Evolutionary conservation across 1,140 invertebrate genomes (phyloP).

Genomic region (Euwallacea fornicatus): DNA sequence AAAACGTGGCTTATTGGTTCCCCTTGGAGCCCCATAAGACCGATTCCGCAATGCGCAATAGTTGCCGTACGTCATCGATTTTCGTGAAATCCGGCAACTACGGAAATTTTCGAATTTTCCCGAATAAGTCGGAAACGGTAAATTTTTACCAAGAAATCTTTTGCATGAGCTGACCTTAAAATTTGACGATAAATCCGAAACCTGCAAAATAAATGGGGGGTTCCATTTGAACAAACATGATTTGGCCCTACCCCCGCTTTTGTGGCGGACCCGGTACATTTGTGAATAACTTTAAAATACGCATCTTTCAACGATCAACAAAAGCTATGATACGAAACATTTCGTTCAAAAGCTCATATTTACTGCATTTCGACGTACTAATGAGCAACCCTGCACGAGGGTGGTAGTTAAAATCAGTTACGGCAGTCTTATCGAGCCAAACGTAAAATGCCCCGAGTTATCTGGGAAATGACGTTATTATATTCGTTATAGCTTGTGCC

Average conservation of each 20-base stretch:
- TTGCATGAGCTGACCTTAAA: too few species aligned
- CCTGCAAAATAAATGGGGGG: background rate
- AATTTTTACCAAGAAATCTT: too few species aligned
- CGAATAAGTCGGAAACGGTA: too few species aligned
- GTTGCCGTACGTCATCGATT: too few species aligned
- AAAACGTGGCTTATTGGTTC: too few species aligned
- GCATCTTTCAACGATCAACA: background rate
- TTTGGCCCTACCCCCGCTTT: background rate
- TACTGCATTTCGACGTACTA: too few species aligned
- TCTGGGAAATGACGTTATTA: conserved; percentile 14
- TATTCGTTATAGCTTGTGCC: conserved; percentile 27
- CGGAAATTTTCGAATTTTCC: too few species aligned
- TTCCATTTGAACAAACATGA: background rate
- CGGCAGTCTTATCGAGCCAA: conserved; percentile 20
- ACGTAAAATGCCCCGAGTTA: conserved; percentile 24
- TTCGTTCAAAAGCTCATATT: background rate
- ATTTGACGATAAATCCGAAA: too few species aligned
- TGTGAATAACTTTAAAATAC: background rate
- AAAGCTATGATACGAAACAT: background rate
- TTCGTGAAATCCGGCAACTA: too few species aligned
- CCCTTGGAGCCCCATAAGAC: too few species aligned
- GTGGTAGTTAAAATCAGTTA: conserved; percentile 28
- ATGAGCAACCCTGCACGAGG: background rate
- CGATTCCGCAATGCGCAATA: too few species aligned
- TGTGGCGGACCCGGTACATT: background rate